Conservation (phyloP, 2,797 vertebrate species). For the Crocidura indochinensis region DNA sequence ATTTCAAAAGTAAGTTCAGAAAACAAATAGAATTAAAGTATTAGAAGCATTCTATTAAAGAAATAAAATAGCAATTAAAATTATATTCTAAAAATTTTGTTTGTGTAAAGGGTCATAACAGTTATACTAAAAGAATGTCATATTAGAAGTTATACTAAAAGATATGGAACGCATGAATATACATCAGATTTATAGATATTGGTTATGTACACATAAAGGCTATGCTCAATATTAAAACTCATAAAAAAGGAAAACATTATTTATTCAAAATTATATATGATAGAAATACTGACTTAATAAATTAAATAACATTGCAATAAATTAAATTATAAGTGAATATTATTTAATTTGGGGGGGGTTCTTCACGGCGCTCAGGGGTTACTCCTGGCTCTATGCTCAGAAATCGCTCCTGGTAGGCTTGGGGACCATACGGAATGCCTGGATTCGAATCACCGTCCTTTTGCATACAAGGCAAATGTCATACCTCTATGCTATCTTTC, state of each 20-base stretch:
- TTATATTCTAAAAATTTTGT: not conserved
- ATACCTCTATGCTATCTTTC: no score
- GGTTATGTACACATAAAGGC: not conserved
- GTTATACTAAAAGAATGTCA: not conserved
- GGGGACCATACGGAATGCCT: no score
- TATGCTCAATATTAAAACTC: not conserved
- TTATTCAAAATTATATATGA: not conserved
- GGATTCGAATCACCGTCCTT: no score
- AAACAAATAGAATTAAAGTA: not conserved
- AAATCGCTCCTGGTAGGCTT: no score
- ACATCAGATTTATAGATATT: not conserved
- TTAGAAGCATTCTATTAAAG: not conserved
- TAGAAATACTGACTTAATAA: conserved; percentile 46
- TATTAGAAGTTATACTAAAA: not conserved
- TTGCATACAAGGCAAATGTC: no score
- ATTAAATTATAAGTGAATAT: conserved; percentile 53
- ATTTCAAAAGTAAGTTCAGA: no score
- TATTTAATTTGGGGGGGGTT: no score
- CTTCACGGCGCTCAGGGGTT: no score
- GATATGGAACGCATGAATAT: not conserved
- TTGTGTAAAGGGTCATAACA: not conserved
- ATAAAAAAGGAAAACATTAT: not conserved
- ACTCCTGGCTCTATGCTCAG: no score
- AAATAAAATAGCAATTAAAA: conserved; percentile 22
- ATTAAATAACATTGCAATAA: not conserved